Conservation (phyloP, 2,888 invertebrate genomes). For the Caenorhabditis sp. region DNA sequence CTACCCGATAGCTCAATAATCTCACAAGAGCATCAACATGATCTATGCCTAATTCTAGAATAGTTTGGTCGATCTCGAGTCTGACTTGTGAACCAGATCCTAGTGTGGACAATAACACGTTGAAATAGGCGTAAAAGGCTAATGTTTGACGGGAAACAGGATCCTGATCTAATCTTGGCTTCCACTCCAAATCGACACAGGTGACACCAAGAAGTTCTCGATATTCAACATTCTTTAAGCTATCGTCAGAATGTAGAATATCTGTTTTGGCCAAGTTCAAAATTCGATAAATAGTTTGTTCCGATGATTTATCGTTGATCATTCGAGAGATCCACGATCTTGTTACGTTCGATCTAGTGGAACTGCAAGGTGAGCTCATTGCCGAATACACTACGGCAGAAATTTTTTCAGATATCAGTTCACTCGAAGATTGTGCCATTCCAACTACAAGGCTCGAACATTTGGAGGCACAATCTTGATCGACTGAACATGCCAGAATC, state of each 20-base stretch:
- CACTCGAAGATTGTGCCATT: not conserved
- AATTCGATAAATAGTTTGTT: not conserved
- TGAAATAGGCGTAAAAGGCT: slow-evolving; percentile 14
- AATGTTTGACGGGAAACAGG: slow-evolving; percentile 8
- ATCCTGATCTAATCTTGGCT: slow-evolving; percentile 9
- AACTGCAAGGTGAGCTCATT: slow-evolving; percentile 3
- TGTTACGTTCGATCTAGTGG: slow-evolving; percentile 10
- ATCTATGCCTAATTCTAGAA: slow-evolving; percentile 8
- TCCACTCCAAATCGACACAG: slow-evolving; percentile 26
- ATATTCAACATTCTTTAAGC: not conserved
- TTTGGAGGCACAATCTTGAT: not conserved
- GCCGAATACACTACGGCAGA: slow-evolving; percentile 4
- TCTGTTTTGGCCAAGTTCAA: not conserved
- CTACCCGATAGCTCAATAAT: not conserved
- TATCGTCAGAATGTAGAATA: not conserved
- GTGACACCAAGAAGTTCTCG: slow-evolving; percentile 21
- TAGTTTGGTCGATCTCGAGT: not conserved
- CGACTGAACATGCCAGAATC: not conserved
- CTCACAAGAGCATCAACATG: not conserved
- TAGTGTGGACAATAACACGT: slow-evolving; percentile 1
- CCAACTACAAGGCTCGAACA: not conserved
- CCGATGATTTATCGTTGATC: not conserved
- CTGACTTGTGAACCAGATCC: not conserved
- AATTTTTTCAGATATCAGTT: not conserved
- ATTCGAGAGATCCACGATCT: slow-evolving; percentile 24